phyloP scores from a whole-genome alignment of 92 coral and sea anemone species.

The Ricordea florida region DNA sequence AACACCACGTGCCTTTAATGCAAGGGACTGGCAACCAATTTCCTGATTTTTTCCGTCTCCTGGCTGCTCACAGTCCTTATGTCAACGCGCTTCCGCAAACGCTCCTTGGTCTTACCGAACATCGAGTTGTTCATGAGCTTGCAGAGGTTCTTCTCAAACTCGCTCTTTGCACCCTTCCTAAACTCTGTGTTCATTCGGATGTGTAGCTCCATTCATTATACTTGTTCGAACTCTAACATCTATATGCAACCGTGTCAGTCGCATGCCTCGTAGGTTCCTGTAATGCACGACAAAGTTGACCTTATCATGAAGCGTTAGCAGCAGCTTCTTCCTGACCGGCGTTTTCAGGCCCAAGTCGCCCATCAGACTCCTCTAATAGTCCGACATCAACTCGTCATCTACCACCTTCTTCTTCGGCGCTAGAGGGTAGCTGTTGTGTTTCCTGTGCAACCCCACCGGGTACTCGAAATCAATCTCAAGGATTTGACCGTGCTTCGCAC shows the following conservation, averaged over 20 bases:
- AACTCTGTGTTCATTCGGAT: not conserved
- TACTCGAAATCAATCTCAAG: no score
- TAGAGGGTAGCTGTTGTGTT: no score
- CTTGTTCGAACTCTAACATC: not conserved
- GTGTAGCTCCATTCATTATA: not conserved
- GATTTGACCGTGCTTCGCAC: no score
- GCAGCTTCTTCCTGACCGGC: not conserved
- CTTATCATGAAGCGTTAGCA: not conserved
- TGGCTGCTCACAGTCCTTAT: not conserved
- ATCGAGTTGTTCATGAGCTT: slow-evolving; percentile 10
- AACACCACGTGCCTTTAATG: not conserved
- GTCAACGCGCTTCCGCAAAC: not conserved
- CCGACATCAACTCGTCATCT: not conserved
- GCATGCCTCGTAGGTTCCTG: not conserved
- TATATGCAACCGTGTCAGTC: no score
- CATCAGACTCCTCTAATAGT: not conserved
- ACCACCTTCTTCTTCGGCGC: not conserved
- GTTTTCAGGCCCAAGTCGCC: not conserved
- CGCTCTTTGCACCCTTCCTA: not conserved
- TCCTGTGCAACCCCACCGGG: no score
- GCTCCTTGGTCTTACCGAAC: not conserved
- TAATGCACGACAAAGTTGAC: not conserved
- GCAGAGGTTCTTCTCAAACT: no score
- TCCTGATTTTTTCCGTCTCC: not conserved
- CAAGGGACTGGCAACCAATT: not conserved